Evolutionary conservation across 2,113 vertebrate genomes (phyloP).

Genomic region (Macrotus californicus): DNA sequence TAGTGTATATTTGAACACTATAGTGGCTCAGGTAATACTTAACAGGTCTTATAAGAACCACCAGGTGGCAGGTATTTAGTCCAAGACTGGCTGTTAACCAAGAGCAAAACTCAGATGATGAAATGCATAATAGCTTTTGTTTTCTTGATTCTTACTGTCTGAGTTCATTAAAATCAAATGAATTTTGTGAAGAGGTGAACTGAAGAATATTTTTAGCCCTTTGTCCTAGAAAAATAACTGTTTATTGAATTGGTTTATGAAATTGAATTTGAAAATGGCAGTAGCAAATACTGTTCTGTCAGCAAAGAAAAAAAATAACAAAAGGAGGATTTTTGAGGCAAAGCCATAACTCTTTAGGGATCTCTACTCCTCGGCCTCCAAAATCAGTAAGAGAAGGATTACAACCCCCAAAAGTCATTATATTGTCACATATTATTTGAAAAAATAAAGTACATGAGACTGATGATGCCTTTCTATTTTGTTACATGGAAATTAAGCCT

Average conservation of each 20-base stretch:
- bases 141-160: conserved; percentile 35
- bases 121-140: conserved; percentile 18
- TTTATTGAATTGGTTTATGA: conserved; percentile 49
- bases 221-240: conserved; percentile 54
- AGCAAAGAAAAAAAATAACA: conserved; percentile 11
- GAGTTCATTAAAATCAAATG: conserved; percentile 53
- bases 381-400: conserved; percentile 13
- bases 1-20: not conserved
- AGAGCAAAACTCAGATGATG: not conserved
- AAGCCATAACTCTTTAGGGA: not conserved
- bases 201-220: conserved; percentile 42
- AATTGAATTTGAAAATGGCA: conserved; percentile 59
- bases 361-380: not conserved
- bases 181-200: not conserved
- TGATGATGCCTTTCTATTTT: not conserved
- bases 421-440: not conserved
- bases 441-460: not conserved
- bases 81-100: not conserved
- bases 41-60: conserved; percentile 7
- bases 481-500: not conserved
- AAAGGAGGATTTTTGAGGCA: not conserved
- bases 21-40: not conserved
- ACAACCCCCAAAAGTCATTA: not conserved
- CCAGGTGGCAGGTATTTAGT: not conserved
- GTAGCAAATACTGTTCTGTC: conserved; percentile 33